Evolutionary conservation across 2,113 vertebrate genomes (phyloP), one percentile per base, ranked within the genome.

Genomic region (Ceuthmochares aereus): DNA sequence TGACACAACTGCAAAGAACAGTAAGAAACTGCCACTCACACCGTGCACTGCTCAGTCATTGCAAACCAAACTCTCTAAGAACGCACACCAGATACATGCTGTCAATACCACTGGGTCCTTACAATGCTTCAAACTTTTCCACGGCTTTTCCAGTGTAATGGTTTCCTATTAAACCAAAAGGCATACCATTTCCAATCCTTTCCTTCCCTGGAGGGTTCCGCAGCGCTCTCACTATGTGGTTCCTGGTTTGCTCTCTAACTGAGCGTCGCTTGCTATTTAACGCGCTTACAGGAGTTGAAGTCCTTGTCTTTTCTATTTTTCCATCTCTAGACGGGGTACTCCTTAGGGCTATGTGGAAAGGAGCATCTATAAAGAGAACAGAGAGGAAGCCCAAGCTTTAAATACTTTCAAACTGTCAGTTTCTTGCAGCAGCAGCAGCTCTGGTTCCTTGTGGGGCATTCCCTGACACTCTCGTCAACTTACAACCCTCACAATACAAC

Each of bases 231-330:
- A 95, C 98, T 92, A 98, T 49, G 51, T 92, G 97, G 90, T 90
- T 98, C 92, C 88, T 98, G 97, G 87, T 98, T 73, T 97, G 97
- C 25, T 98, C 97, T 51, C 97, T 95, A 73, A 97, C 30, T 30
- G 97, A 97, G 82, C 97, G 97, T 3, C 95, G 87, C 32, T 98
- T 98, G 63, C 97, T 97, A 89, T 89, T 90, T 76, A 98, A 97
- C 25, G 93, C 91, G 77, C 95, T 97, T 95, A 98, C 97, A 85
- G 98, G 97, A 36, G 98, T 86, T 37, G 98, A 98, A 27, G 98
- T 98, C 72, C 98, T 98, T 84, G 98, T 98, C 92, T 93, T 98
- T 92, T 91, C 97, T 79, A 97, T 42, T 95, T 98, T 98, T 67
- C 96, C 96, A 29, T 97, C 97, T 94, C 94, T 96, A 54, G 87